Evolutionary conservation across 1,140 invertebrate species (phyloP).

Genomic region (Heterodera carotae): DNA sequence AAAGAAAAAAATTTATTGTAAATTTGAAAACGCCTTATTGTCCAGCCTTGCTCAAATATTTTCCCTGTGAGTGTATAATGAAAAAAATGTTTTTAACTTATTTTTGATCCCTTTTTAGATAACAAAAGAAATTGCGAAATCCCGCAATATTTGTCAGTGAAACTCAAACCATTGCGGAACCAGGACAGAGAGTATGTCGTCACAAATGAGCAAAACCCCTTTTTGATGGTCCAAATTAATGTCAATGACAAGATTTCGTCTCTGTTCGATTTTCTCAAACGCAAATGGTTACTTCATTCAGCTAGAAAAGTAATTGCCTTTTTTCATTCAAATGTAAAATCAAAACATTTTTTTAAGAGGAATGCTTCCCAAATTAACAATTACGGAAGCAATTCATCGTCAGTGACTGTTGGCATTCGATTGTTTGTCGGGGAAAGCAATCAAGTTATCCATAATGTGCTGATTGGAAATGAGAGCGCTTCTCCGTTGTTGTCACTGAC

Average conservation of each 20-base stretch:
- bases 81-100: no score
- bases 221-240: slow-evolving; percentile 40
- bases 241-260: slow-evolving; percentile 44
- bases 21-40: slow-evolving; percentile 52
- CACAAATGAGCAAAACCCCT: slow-evolving; percentile 54
- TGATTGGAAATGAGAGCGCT: slow-evolving; percentile 17
- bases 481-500: slow-evolving; percentile 22
- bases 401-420: slow-evolving; percentile 17
- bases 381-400: background rate
- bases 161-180: slow-evolving; percentile 39
- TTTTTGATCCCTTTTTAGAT: slow-evolving; percentile 31
- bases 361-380: background rate
- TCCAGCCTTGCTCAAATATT: slow-evolving; percentile 52
- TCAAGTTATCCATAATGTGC: slow-evolving; percentile 25
- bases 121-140: slow-evolving; percentile 46
- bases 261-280: slow-evolving; percentile 46
- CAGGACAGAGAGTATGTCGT: slow-evolving; percentile 47
- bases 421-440: slow-evolving; percentile 13
- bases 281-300: slow-evolving; percentile 31
- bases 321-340: no score
- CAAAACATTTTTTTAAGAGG: no score
- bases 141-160: slow-evolving; percentile 36
- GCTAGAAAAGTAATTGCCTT: slow-evolving; percentile 1
- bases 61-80: slow-evolving; percentile 36
- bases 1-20: slow-evolving; percentile 39